Conservation (phyloP, 2,113 vertebrate species). For the Campylomormyrus tamandua region DNA sequence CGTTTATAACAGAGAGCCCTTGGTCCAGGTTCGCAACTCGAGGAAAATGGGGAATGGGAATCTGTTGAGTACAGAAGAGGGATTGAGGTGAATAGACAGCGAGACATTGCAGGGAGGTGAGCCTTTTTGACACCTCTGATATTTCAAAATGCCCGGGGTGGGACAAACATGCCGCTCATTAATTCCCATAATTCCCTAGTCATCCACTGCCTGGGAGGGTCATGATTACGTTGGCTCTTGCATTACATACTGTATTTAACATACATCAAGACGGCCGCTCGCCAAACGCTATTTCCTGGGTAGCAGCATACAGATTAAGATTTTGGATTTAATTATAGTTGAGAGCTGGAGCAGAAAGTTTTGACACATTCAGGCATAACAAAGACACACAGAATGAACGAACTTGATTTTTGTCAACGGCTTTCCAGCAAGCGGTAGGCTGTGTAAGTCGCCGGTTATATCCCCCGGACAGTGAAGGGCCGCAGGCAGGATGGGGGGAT, state of each 20-base stretch:
- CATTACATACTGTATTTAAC: background rate
- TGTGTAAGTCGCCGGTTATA: background rate
- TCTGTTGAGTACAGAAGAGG: background rate
- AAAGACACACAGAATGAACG: background rate
- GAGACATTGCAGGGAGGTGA: background rate
- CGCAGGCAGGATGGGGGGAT: background rate
- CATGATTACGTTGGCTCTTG: background rate
- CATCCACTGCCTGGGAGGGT: background rate
- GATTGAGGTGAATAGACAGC: background rate
- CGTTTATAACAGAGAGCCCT: background rate
- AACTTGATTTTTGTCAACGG: background rate
- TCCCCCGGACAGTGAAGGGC: background rate
- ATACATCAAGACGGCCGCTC: background rate
- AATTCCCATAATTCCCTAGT: background rate
- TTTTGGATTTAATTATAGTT: background rate
- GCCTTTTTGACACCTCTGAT: background rate
- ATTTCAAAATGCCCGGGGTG: background rate
- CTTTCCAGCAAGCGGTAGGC: background rate
- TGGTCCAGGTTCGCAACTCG: background rate
- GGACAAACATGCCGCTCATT: background rate
- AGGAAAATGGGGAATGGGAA: background rate
- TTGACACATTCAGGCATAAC: background rate
- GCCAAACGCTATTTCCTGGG: background rate
- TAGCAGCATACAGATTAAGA: background rate
- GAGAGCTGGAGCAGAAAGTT: background rate